Conservation (phyloP, 2,797 vertebrate species). For the Fistularia commersonii region DNA sequence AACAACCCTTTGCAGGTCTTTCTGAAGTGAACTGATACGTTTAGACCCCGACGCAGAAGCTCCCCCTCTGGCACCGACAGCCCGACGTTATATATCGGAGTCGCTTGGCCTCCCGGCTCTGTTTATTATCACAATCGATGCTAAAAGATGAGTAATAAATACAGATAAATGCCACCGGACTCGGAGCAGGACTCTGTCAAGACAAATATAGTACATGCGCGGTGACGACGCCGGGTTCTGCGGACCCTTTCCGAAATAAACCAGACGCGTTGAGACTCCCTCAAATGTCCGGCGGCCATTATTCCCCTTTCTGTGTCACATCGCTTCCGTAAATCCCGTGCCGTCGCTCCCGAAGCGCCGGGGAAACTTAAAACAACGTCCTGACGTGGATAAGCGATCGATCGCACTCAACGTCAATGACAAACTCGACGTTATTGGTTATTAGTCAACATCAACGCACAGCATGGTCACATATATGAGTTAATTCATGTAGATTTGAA, state of each 20-base stretch:
- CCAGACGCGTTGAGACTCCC: slow-evolving; percentile 13
- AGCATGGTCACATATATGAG: too few species aligned
- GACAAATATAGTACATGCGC: slow-evolving; percentile 31
- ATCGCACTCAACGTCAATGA: too few species aligned
- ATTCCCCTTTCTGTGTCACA: slow-evolving; percentile 9
- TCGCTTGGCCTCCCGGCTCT: slow-evolving; percentile 28
- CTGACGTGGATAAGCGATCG: too few species aligned
- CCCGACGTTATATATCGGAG: slow-evolving; percentile 12
- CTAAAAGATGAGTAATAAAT: slow-evolving; percentile 46
- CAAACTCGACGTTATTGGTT: too few species aligned
- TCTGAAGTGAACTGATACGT: slow-evolving; percentile 25
- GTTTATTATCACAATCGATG: slow-evolving; percentile 36
- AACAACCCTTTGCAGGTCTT: slow-evolving; percentile 10
- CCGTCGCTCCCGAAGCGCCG: too few species aligned
- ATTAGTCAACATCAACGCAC: too few species aligned
- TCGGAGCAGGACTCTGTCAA: slow-evolving; percentile 41
- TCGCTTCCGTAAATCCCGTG: background rate
- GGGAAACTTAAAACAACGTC: too few species aligned
- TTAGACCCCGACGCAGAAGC: slow-evolving; percentile 23
- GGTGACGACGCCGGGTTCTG: slow-evolving; percentile 26
- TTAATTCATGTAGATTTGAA: too few species aligned
- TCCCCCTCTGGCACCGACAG: slow-evolving; percentile 7
- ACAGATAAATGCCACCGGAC: slow-evolving; percentile 48
- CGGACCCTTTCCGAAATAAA: background rate
- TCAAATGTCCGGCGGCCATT: background rate